Evolutionary conservation across 2,113 vertebrate species (phyloP).

Genomic region (Cygnus atratus): DNA sequence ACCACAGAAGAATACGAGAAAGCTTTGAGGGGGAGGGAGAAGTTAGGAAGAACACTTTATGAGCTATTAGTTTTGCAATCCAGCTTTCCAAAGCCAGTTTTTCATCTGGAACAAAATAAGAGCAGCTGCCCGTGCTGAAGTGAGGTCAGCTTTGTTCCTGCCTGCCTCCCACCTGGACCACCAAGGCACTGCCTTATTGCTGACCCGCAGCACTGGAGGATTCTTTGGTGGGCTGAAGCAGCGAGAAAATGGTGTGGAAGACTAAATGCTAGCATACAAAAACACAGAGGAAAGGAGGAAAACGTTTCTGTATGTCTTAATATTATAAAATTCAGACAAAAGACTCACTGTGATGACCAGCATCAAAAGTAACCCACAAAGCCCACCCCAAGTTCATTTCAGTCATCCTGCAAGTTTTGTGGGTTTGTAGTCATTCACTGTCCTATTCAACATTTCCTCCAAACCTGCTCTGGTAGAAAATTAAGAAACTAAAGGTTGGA

Average conservation of each 20-base stretch:
- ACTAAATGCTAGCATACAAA: not conserved
- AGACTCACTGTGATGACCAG: not conserved
- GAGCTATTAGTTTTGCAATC: not conserved
- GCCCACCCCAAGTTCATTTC: not conserved
- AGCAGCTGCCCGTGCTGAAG: slow-evolving; percentile 29
- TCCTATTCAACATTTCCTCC: not conserved
- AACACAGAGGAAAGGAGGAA: not conserved
- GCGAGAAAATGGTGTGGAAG: not conserved
- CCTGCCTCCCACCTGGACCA: slow-evolving; percentile 63
- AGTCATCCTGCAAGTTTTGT: not conserved
- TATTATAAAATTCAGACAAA: no score
- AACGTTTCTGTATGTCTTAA: not conserved
- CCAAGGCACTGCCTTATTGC: slow-evolving; percentile 36
- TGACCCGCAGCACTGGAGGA: not conserved
- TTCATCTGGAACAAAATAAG: slow-evolving; percentile 6
- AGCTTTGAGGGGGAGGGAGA: not conserved
- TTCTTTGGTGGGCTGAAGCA: not conserved
- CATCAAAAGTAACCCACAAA: not conserved
- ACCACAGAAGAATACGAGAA: not conserved
- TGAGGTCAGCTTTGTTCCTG: slow-evolving; percentile 7
- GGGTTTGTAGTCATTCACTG: not conserved
- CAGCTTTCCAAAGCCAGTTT: slow-evolving; percentile 21
- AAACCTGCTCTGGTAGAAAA: not conserved
- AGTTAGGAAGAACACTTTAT: not conserved
- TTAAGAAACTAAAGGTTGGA: not conserved